Evolutionary conservation across 2,888 invertebrate species (phyloP).

Genomic region (Acleris emargana): DNA sequence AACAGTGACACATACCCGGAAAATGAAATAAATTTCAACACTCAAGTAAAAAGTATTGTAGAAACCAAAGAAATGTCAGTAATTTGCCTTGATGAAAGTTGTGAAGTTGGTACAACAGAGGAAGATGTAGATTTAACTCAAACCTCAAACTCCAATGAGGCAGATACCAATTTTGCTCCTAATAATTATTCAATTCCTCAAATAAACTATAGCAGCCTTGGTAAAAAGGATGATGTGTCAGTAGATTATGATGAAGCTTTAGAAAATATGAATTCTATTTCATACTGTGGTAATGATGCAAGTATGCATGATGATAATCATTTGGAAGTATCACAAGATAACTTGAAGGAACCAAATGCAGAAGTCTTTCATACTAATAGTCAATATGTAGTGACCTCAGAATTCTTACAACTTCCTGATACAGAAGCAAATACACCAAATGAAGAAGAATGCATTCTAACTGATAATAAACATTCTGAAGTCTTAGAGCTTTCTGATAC

Average conservation of each 20-base stretch:
- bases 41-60: slow-evolving; percentile 4
- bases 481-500: slow-evolving; percentile 80
- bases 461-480: slow-evolving; percentile 55
- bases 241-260: slow-evolving; percentile 71
- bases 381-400: slow-evolving; percentile 48
- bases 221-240: slow-evolving; percentile 60
- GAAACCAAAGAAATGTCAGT: slow-evolving; percentile 10
- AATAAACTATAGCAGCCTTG: slow-evolving; percentile 48
- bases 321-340: neutral
- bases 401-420: slow-evolving; percentile 76
- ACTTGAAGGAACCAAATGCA: slow-evolving; percentile 33
- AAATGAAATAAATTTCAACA: slow-evolving; percentile 1
- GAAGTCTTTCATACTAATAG: slow-evolving; percentile 46
- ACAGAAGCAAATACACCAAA: slow-evolving; percentile 84
- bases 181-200: slow-evolving; percentile 1
- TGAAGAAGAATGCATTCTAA: slow-evolving; percentile 39
- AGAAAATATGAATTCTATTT: slow-evolving; percentile 37
- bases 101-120: slow-evolving; percentile 6
- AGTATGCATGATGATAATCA: slow-evolving; percentile 5
- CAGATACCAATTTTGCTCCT: slow-evolving; percentile 32
- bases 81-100: slow-evolving; percentile 26
- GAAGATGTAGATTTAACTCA: slow-evolving; percentile 63
- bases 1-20: neutral
- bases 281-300: slow-evolving; percentile 14
- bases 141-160: slow-evolving; percentile 48